Percentiles rank a stretch among this genome's conserved stretches.
Evolutionary conservation across 2,113 vertebrate genomes (phyloP).

Genomic region (Callorhinus ursinus): DNA sequence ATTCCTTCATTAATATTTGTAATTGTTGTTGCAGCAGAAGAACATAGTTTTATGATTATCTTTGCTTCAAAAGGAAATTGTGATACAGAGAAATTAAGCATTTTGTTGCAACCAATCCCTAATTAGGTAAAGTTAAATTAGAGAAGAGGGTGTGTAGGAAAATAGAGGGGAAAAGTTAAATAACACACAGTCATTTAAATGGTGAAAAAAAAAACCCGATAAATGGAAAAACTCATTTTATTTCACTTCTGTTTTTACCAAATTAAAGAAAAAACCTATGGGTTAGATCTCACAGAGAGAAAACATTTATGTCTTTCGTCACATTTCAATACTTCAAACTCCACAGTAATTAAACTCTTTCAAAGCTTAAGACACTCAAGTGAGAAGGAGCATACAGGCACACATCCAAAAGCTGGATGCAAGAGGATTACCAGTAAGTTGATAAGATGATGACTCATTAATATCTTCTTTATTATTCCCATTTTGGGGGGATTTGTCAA

Average conservation of each 20-base stretch:
- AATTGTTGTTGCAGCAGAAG: background rate
- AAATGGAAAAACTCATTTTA: background rate
- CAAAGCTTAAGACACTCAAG: background rate
- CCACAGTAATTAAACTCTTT: background rate
- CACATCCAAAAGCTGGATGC: background rate
- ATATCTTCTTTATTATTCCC: background rate
- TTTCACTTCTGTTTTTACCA: background rate
- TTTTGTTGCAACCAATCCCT: background rate
- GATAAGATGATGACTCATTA: background rate
- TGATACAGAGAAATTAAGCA: background rate
- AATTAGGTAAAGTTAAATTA: background rate
- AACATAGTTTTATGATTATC: background rate
- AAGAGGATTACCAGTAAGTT: background rate
- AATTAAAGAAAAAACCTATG: constrained; percentile 13
- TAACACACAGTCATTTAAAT: background rate
- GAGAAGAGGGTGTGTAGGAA: background rate
- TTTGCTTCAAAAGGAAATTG: constrained; percentile 33
- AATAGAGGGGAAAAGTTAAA: background rate
- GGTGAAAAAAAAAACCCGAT: background rate
- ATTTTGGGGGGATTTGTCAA: background rate
- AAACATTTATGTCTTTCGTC: background rate
- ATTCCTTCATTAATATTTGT: background rate
- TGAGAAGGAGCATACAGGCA: background rate
- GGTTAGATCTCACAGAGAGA: background rate
- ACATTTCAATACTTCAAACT: background rate